Conservation (phyloP, 2,113 vertebrate species). For the Lonchura striata region DNA sequence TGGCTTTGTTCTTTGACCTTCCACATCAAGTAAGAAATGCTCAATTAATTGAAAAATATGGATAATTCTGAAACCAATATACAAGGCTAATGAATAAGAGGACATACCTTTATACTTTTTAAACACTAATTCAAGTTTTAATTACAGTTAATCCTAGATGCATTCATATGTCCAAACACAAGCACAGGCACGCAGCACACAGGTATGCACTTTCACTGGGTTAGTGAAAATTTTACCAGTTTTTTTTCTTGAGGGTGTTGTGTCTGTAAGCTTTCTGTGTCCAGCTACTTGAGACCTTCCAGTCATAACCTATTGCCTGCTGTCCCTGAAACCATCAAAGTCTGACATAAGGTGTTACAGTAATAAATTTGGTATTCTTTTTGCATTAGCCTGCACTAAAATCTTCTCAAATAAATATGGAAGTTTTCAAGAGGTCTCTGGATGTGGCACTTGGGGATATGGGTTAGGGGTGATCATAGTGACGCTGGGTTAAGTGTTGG, state of each 20-base stretch:
- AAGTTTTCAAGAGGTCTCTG: neutral
- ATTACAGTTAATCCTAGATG: neutral
- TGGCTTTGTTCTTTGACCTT: neutral
- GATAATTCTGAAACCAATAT: neutral
- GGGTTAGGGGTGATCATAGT: neutral
- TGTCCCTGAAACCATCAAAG: neutral
- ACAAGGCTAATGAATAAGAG: neutral
- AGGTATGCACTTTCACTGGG: neutral
- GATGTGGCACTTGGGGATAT: neutral
- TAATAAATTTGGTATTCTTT: neutral
- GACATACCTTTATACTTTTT: neutral
- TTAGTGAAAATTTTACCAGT: neutral
- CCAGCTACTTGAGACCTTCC: neutral
- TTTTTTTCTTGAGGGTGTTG: neutral
- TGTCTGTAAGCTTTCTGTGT: neutral
- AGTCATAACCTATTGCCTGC: neutral
- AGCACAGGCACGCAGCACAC: neutral
- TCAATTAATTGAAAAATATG: neutral
- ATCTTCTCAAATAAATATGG: neutral
- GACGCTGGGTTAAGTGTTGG: neutral
- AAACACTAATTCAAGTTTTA: neutral
- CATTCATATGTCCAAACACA: neutral
- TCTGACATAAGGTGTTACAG: neutral
- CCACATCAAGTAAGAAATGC: neutral
- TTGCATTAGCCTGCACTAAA: neutral